Evolutionary conservation across 2,888 invertebrate genomes (phyloP).

Genomic region (Temnothorax ravouxi): DNA sequence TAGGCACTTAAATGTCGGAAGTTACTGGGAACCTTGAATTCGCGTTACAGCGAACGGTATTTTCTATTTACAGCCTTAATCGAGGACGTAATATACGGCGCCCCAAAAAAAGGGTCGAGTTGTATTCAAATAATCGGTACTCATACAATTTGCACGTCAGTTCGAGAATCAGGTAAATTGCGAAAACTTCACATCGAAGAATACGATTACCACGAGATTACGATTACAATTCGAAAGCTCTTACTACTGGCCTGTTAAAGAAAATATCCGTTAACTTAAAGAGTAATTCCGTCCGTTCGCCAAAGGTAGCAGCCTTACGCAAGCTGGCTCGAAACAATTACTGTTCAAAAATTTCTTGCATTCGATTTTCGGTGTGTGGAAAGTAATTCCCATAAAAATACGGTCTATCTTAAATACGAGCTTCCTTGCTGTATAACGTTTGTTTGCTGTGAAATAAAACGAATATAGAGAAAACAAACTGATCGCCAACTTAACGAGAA

Average conservation of each 20-base stretch:
- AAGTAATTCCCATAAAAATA: constrained; percentile 32
- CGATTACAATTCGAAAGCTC: constrained; percentile 44
- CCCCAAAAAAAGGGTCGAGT: constrained; percentile 25
- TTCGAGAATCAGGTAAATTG: constrained; percentile 21
- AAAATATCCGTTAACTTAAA: constrained; percentile 26
- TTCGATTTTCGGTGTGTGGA: background rate
- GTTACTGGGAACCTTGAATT: constrained; percentile 69
- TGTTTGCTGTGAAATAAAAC: constrained; percentile 57
- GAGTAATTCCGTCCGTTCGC: background rate
- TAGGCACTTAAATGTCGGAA: constrained; percentile 76
- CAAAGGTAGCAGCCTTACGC: background rate
- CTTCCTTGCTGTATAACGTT: constrained; percentile 52
- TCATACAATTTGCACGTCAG: constrained; percentile 33
- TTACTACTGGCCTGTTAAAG: constrained; percentile 46
- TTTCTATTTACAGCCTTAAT: constrained; percentile 76
- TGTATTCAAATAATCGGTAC: constrained; percentile 29
- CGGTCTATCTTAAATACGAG: constrained; percentile 18
- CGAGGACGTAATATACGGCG: constrained; percentile 49
- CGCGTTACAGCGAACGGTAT: constrained; percentile 67
- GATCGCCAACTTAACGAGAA: constrained; percentile 62
- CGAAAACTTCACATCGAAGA: constrained; percentile 25
- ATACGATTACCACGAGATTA: constrained; percentile 38
- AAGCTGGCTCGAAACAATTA: background rate
- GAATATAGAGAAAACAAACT: constrained; percentile 57
- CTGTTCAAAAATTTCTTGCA: background rate